Evolutionary conservation across 2,113 vertebrate species (phyloP), one percentile per base, ranked within the genome.

Genomic region (Micronycteris hirsuta): DNA sequence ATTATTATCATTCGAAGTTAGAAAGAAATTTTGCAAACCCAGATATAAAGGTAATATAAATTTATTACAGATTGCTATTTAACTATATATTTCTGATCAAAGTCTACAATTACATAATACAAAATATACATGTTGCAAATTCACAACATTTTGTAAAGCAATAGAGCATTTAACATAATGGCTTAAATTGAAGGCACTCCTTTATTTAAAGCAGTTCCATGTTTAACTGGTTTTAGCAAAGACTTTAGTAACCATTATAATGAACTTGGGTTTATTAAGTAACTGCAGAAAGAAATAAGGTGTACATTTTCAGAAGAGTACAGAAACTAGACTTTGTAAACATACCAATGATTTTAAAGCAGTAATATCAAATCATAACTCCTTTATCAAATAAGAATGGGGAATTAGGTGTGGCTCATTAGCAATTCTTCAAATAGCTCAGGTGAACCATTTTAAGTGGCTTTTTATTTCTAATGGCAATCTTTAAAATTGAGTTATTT

Each of bases 11-110:
- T 83, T 87, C 19, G 70, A 94, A 70, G 8, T 49, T 61, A 19
- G 16, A 89, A 89, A 96, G 36, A 83, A 54, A 52, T 65, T 86
- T 77, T 92, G 61, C 45, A 77, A 93, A 58, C 45, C 33, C 22
- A 85, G 31, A 7, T 70, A 43, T 31, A 65, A n/a, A 43, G 56
- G 19, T 71, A 87, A 80, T 88, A 89, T 70, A 94, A 73, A 83
- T 78, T n/a, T 93, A 76, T 93, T 86, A 65, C 38, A 83, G 67
- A 74, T 93, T 70, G 54, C 52, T 74, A 77, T 76, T 81, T 96
- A 87, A 74, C 45, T 67, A 17, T 11, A 12, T 41, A 80, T 84
- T 73, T 33, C 33, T 74, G 47, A 74, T 56, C 68, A 80, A 94
- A 74, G 70, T 80, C 20, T 74, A 63, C 17, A 65, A 33, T 52